Conservation (phyloP, 2,888 invertebrate genomes). For the Alitta virens region DNA sequence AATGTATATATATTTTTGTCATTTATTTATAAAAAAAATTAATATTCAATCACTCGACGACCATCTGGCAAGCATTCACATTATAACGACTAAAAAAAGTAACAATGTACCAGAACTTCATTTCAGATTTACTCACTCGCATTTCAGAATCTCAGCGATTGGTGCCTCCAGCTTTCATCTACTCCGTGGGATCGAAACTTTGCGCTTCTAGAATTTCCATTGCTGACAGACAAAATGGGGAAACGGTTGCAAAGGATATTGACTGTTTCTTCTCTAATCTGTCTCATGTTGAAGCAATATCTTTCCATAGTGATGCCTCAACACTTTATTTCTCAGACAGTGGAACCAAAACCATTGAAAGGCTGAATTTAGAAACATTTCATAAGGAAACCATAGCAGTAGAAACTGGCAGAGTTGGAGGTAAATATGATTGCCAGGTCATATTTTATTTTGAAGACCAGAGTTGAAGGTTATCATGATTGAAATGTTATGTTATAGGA, state of each 20-base stretch:
- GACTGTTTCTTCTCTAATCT: conserved; percentile 18
- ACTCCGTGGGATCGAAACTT: conserved; percentile 16
- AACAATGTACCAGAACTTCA: too few species aligned
- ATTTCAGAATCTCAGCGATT: conserved; percentile 6
- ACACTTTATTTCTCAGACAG: conserved; percentile 23
- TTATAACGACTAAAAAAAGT: too few species aligned
- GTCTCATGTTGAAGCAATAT: conserved; percentile 12
- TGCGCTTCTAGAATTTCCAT: conserved; percentile 14
- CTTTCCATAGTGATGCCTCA: conserved; percentile 4
- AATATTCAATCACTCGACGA: too few species aligned
- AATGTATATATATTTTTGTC: too few species aligned
- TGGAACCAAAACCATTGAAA: conserved; percentile 5
- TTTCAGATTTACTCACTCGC: not conserved
- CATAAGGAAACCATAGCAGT: conserved; percentile 5
- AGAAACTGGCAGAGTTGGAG: conserved; percentile 18
- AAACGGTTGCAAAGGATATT: not conserved
- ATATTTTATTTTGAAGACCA: conserved; percentile 23
- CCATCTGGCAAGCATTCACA: too few species aligned
- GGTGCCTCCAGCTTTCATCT: conserved; percentile 20
- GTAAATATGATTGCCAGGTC: conserved; percentile 7
- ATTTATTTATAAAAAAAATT: too few species aligned
- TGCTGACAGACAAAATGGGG: conserved; percentile 10
- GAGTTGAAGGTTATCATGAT: conserved; percentile 6
- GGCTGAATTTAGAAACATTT: not conserved
- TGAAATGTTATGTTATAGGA: too few species aligned